Percentiles rank a stretch among this genome's conserved stretches.
Conservation (phyloP, 2,113 vertebrate genomes). For the Motacilla tschutschensis region DNA sequence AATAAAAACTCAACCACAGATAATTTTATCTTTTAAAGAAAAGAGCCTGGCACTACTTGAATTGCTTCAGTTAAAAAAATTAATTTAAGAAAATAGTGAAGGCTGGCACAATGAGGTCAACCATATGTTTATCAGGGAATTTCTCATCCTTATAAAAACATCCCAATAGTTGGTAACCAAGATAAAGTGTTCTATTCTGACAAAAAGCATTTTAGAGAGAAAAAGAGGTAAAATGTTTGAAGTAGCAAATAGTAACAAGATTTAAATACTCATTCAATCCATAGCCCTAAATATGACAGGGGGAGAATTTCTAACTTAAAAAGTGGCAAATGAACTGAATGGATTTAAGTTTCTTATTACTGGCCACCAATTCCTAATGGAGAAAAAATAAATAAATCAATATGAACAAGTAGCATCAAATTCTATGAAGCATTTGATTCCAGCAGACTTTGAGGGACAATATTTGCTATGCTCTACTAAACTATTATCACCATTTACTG, state of each 20-base stretch:
- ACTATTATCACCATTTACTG: not conserved
- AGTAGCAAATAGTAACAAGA: not conserved
- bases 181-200: not conserved
- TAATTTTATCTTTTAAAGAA: not conserved
- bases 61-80: not conserved
- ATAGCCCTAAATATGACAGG: not conserved
- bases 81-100: not conserved
- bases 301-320: not conserved
- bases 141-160: not conserved
- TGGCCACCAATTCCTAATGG: not conserved
- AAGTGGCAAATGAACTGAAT: not conserved
- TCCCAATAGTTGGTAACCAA: not conserved
- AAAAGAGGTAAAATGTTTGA: not conserved
- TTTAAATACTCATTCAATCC: not conserved
- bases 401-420: not conserved
- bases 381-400: not conserved
- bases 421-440: not conserved
- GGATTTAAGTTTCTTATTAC: not conserved
- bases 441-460: not conserved
- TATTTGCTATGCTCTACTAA: not conserved
- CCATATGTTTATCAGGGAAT: not conserved
- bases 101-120: not conserved
- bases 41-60: not conserved
- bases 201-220: not conserved
- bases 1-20: not conserved